Conservation (phyloP, 2,888 invertebrate genomes). For the Noctua comes region DNA sequence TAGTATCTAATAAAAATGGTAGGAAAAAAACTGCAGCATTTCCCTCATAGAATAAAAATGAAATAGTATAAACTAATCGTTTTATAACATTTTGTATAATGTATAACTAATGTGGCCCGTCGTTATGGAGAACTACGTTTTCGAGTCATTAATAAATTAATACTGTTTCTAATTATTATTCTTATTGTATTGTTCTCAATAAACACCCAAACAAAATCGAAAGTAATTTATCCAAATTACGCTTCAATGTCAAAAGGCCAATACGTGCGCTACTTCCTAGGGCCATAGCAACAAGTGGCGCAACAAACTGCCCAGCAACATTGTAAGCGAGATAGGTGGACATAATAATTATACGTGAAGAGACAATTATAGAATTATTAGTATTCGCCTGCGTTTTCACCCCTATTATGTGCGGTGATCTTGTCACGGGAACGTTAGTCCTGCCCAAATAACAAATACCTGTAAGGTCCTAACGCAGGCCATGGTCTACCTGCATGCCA, state of each 20-base stretch:
- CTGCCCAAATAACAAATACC: neutral
- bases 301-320: neutral
- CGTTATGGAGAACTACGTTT: neutral
- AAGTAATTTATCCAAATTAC: neutral
- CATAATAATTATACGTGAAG: neutral
- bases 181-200: neutral
- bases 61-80: neutral
- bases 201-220: neutral
- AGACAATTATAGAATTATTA: neutral
- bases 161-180: neutral
- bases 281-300: neutral
- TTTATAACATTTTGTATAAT: slow-evolving; percentile 7
- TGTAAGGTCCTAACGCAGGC: neutral
- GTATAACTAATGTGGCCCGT: neutral
- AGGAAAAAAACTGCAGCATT: neutral
- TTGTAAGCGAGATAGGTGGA: no score
- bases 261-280: neutral
- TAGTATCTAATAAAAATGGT: neutral
- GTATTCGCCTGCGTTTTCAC: neutral
- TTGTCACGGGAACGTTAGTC: neutral
- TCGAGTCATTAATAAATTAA: slow-evolving; percentile 8
- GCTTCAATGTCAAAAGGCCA: neutral
- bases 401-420: neutral
- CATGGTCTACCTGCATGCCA: neutral
- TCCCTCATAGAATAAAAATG: neutral